Percentiles rank a stretch among this genome's conserved stretches.
phyloP scores from a whole-genome alignment of 2,888 invertebrate species.

The Drosophila kambysellisi region DNA sequence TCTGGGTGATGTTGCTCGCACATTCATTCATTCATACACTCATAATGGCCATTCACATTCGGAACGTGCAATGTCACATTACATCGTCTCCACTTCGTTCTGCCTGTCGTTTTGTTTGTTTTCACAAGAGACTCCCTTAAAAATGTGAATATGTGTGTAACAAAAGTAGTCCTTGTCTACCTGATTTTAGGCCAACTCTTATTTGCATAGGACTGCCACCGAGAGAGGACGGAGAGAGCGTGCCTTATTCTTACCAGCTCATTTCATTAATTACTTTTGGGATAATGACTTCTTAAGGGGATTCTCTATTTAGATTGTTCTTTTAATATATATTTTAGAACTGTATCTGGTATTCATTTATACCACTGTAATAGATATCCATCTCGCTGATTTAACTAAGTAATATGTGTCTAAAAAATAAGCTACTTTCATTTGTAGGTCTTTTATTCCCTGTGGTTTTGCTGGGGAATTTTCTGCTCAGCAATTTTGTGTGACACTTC shows the following conservation, averaged over 20 bases:
- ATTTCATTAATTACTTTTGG: not conserved
- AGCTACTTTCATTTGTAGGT: too few species aligned
- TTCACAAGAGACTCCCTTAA: constrained; percentile 24
- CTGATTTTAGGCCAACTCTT: constrained; percentile 14
- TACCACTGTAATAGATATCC: not conserved
- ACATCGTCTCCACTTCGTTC: constrained; percentile 44
- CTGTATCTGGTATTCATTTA: not conserved
- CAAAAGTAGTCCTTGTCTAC: constrained; percentile 27
- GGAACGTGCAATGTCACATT: constrained; percentile 48
- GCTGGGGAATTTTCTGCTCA: not conserved
- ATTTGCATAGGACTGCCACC: constrained; percentile 42
- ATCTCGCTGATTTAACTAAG: too few species aligned
- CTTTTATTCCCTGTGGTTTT: not conserved
- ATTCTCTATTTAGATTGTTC: not conserved
- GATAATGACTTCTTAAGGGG: not conserved
- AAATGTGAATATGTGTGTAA: constrained; percentile 8
- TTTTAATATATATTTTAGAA: not conserved
- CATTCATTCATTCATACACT: constrained; percentile 46
- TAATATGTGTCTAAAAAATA: not conserved
- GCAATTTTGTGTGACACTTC: not conserved
- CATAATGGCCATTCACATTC: constrained; percentile 50
- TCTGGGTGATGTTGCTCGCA: not conserved
- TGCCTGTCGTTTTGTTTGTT: constrained; percentile 41
- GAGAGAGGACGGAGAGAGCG: not conserved
- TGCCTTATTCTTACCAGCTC: not conserved